A percentile compares a stretch with the other conserved stretches of the same genome.
These are phyloP conservation scores for Pantelozetes paolii DNA, from an alignment of 2,888 invertebrate genomes.

Conservation along the genomic window DNA sequence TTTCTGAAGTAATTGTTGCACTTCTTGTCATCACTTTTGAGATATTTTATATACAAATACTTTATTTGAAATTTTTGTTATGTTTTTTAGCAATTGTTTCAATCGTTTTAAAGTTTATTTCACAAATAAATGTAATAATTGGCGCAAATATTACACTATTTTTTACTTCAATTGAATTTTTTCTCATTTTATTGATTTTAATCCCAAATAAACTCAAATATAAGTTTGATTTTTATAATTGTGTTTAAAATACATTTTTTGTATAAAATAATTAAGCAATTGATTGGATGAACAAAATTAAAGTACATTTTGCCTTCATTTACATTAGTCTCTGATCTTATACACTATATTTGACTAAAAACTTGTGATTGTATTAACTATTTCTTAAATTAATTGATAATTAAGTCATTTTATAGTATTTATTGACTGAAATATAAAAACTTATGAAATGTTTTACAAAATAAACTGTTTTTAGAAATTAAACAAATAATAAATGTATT, in stretches of 20 bases:
- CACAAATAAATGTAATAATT: constrained; percentile 14
- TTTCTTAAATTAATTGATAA: too few relatives aligned
- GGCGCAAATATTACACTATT: constrained; percentile 22
- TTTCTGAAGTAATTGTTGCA: constrained; percentile 12
- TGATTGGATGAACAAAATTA: not conserved
- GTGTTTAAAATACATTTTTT: not conserved
- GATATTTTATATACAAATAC: constrained; percentile 5
- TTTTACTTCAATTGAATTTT: constrained; percentile 25
- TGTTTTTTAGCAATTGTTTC: constrained; percentile 25
- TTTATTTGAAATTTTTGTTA: constrained; percentile 14
- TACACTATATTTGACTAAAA: too few relatives aligned
- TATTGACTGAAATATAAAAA: too few relatives aligned
- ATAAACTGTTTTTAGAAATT: too few relatives aligned
- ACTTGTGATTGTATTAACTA: too few relatives aligned
- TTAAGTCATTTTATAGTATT: too few relatives aligned
- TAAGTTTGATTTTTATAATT: constrained; percentile 13
- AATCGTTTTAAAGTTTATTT: constrained; percentile 7
- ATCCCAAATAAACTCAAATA: not conserved
- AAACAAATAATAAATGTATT: too few relatives aligned
- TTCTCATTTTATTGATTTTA: constrained; percentile 25
- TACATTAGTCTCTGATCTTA: not conserved
- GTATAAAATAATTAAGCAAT: too few relatives aligned
- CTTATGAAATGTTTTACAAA: too few relatives aligned
- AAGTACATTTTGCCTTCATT: constrained; percentile 9
- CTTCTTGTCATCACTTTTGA: constrained; percentile 12